Conservation (phyloP, 2,113 vertebrate genomes). For the Myiopsitta monachus region DNA sequence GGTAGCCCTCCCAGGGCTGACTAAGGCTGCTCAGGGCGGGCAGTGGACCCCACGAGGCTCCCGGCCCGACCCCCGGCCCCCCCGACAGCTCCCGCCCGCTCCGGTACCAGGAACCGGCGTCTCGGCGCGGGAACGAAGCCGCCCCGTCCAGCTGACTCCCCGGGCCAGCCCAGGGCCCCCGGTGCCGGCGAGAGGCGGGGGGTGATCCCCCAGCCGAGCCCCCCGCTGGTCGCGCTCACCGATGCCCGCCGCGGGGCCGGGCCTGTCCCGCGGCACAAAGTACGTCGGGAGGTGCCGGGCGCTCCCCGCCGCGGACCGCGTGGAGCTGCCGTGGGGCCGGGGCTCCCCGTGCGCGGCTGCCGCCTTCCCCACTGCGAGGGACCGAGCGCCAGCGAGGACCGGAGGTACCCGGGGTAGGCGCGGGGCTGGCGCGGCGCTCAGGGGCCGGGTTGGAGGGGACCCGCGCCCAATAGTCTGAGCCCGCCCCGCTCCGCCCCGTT, state of each 20-base stretch:
- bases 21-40: not conserved
- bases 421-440: no score
- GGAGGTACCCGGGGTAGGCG: fast-evolving
- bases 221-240: not conserved
- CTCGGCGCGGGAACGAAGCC: not conserved
- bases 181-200: no score
- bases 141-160: no score
- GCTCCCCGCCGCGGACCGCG: not conserved
- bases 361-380: no score
- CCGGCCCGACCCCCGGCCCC: not conserved
- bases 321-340: no score
- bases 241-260: not conserved
- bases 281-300: not conserved
- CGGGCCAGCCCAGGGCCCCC: no score
- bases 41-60: not conserved
- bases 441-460: not conserved
- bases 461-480: not conserved
- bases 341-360: no score
- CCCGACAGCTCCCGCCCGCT: not conserved
- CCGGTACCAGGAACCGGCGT: not conserved
- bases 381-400: no score
- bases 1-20: not conserved
- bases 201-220: not conserved
- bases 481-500: not conserved
- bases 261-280: not conserved